phyloP scores from a whole-genome alignment of 1,140 invertebrate genomes.

The Drosophila persimilis region DNA sequence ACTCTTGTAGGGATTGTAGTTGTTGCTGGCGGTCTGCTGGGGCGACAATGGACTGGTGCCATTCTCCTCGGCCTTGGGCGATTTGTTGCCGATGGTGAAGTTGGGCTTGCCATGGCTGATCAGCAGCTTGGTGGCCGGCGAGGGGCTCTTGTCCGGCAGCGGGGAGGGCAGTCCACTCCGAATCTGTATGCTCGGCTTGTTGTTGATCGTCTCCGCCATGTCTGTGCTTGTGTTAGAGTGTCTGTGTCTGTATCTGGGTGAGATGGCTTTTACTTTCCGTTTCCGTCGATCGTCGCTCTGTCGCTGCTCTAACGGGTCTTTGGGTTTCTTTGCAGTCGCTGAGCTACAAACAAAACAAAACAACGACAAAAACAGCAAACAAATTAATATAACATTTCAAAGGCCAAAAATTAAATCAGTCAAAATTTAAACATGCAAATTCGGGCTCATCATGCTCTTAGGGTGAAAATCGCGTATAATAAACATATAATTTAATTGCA shows the following conservation, averaged over 20 bases:
- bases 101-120: slow-evolving; percentile 82
- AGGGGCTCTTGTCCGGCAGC: slow-evolving; percentile 73
- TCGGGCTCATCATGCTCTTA: slow-evolving; percentile 4
- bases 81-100: slow-evolving; percentile 69
- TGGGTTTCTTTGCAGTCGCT: not conserved
- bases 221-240: slow-evolving; percentile 8
- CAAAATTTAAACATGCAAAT: slow-evolving; percentile 40
- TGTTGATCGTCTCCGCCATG: slow-evolving; percentile 73
- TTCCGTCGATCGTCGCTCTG: slow-evolving; percentile 21
- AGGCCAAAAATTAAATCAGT: slow-evolving; percentile 35
- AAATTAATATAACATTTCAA: slow-evolving; percentile 42
- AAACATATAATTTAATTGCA: slow-evolving; percentile 25
- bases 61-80: slow-evolving; percentile 65
- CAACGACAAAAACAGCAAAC: slow-evolving; percentile 32
- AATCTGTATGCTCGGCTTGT: slow-evolving; percentile 77
- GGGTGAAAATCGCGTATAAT: slow-evolving; percentile 17
- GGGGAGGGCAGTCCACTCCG: slow-evolving; percentile 63
- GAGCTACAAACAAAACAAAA: slow-evolving; percentile 12
- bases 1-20: slow-evolving; percentile 8
- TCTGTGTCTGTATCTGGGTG: slow-evolving; percentile 15
- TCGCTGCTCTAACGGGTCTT: slow-evolving; percentile 57
- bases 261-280: slow-evolving; percentile 74
- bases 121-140: slow-evolving; percentile 76
- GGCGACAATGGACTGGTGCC: slow-evolving; percentile 56
- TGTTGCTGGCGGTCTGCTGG: slow-evolving; percentile 65